Conservation (phyloP, 1,140 invertebrate species). For the Drosophila burlai region DNA sequence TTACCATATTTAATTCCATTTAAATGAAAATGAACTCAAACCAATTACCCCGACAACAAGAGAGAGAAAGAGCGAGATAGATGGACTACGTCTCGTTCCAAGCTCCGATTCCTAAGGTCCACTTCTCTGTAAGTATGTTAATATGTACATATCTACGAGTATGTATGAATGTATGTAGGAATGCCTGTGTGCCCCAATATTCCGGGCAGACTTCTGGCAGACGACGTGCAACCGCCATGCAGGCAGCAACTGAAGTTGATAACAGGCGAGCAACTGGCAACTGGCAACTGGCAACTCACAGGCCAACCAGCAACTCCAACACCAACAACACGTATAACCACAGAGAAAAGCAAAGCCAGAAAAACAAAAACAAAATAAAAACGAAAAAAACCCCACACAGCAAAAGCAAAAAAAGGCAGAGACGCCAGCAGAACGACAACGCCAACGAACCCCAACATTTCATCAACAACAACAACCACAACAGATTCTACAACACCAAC, state of each 20-base stretch:
- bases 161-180: neutral
- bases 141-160: neutral
- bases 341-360: slow-evolving; percentile 12
- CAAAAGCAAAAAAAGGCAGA: slow-evolving; percentile 15
- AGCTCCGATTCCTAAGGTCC: slow-evolving; percentile 19
- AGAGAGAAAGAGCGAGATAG: slow-evolving; percentile 23
- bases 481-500: slow-evolving; percentile 15
- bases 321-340: slow-evolving; percentile 10
- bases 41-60: slow-evolving; percentile 64
- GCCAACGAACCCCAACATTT: slow-evolving; percentile 63
- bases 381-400: neutral
- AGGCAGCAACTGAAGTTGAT: slow-evolving; percentile 74
- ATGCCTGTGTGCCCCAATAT: slow-evolving; percentile 13
- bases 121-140: slow-evolving; percentile 13
- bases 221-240: slow-evolving; percentile 64
- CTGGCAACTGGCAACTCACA: slow-evolving; percentile 11
- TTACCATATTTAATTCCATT: slow-evolving; percentile 84
- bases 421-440: slow-evolving; percentile 32
- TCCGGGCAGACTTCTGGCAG: slow-evolving; percentile 51
- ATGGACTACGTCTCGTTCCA: slow-evolving; percentile 2
- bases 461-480: slow-evolving; percentile 38
- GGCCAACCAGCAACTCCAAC: slow-evolving; percentile 18
- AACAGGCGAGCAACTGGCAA: slow-evolving; percentile 50
- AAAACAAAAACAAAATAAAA: neutral
- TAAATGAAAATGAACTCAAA: slow-evolving; percentile 84